phyloP scores from a whole-genome alignment of 2,888 invertebrate genomes.

The Drosophila mulleri region DNA sequence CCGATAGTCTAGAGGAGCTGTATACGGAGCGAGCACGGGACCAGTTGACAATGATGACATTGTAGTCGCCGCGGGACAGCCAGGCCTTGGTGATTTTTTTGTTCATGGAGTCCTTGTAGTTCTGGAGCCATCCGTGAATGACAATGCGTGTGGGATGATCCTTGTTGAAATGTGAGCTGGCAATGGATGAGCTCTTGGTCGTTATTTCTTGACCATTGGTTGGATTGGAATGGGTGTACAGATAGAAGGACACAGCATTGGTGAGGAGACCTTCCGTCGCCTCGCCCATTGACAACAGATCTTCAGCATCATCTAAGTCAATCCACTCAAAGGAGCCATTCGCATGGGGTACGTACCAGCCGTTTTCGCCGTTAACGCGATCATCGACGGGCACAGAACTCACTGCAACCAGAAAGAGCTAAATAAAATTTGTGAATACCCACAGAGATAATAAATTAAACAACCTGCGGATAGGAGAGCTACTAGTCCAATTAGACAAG shows the following conservation, averaged over 20 bases:
- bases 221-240: conserved; percentile 69
- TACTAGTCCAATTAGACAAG: conserved; percentile 33
- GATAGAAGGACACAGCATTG: conserved; percentile 58
- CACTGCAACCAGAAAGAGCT: conserved; percentile 2
- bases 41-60: conserved; percentile 88
- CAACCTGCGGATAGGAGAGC: conserved; percentile 49
- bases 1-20: conserved; percentile 85
- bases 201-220: conserved; percentile 38
- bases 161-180: conserved; percentile 46
- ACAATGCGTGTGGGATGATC: conserved; percentile 43
- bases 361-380: conserved; percentile 54
- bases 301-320: conserved; percentile 47
- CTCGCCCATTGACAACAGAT: conserved; percentile 31
- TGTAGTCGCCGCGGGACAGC: conserved; percentile 86
- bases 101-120: conserved; percentile 64
- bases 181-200: conserved; percentile 23
- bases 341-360: conserved; percentile 59
- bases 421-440: fast-evolving
- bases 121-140: conserved; percentile 87
- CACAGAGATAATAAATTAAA: background rate
- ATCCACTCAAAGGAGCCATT: conserved; percentile 59
- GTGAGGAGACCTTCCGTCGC: conserved; percentile 35
- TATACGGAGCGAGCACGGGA: conserved; percentile 86
- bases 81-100: conserved; percentile 84
- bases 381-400: conserved; percentile 46